These are phyloP conservation scores for Luidia sarsii DNA, from an alignment of 53 echinoderm and acorn worm genomes.

Conservation along the genomic window DNA sequence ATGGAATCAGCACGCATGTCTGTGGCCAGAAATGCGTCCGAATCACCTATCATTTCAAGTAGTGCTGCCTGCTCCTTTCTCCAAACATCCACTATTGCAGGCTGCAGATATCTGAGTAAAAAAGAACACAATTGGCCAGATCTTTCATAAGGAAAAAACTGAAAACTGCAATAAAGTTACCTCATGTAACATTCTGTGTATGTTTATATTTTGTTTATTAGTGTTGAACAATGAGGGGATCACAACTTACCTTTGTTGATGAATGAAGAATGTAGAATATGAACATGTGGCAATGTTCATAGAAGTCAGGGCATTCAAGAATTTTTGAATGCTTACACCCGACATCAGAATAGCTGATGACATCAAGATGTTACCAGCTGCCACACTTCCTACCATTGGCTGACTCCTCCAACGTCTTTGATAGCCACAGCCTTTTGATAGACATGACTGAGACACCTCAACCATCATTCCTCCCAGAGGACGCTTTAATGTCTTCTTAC, in stretches of 20 bases:
- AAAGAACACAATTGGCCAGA: not conserved
- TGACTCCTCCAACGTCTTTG: not conserved
- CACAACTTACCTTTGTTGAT: not conserved
- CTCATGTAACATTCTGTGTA: not conserved
- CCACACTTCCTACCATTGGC: slow-evolving; percentile 1
- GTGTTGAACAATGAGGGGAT: not conserved
- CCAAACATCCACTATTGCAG: slow-evolving; percentile 18
- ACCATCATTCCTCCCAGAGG: slow-evolving; percentile 31
- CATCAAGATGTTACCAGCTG: slow-evolving; percentile 2
- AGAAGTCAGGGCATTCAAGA: not conserved
- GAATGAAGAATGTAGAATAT: not conserved
- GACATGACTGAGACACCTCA: not conserved
- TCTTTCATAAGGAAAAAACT: not conserved
- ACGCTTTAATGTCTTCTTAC: not conserved
- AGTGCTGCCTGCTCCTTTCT: not conserved
- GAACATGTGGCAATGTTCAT: not conserved
- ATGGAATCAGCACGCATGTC: slow-evolving; percentile 19
- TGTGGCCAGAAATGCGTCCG: not conserved
- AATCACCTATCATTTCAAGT: not conserved
- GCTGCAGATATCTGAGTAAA: slow-evolving; percentile 31
- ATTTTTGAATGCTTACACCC: not conserved
- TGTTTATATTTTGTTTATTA: not conserved
- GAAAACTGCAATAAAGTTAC: not conserved
- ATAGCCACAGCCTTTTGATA: not conserved
- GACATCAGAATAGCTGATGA: not conserved